Conservation (phyloP, 2,797 vertebrate genomes). For the Acipenser transmontanus region DNA sequence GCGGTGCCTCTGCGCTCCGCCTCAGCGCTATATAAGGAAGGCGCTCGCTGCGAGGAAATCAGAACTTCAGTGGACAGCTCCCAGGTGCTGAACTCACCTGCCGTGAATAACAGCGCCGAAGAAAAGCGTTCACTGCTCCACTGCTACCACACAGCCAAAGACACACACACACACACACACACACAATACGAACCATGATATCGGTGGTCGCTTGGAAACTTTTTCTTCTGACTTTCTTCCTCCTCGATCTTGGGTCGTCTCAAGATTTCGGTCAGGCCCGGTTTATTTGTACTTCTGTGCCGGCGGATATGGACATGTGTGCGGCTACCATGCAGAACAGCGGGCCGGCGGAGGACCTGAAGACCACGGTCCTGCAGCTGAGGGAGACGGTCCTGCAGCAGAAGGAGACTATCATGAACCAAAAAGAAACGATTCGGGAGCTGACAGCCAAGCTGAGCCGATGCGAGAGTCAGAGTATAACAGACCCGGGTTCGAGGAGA, state of each 20-base stretch:
- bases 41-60: conserved; percentile 44
- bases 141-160: conserved; percentile 6
- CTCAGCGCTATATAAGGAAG: conserved; percentile 66
- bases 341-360: conserved; percentile 81
- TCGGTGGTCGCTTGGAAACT: conserved; percentile 59
- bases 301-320: conserved; percentile 90
- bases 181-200: conserved; percentile 42
- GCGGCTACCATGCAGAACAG: conserved; percentile 77
- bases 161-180: background rate
- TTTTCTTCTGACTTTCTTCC: conserved; percentile 60
- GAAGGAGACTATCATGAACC: conserved; percentile 91
- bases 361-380: conserved; percentile 82
- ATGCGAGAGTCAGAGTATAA: conserved; percentile 82
- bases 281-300: conserved; percentile 94
- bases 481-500: conserved; percentile 63
- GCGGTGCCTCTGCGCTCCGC: conserved; percentile 52
- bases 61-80: conserved; percentile 63
- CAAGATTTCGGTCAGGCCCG: conserved; percentile 86
- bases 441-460: conserved; percentile 85
- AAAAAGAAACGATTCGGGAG: conserved; percentile 90
- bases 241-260: conserved; percentile 44
- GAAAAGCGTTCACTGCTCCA: background rate
- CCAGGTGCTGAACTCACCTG: conserved; percentile 51
- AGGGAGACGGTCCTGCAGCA: conserved; percentile 92
- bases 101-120: conserved; percentile 1